Evolutionary conservation across 1,140 invertebrate species (phyloP).

Genomic region (Ceratoteleas bidentatus): DNA sequence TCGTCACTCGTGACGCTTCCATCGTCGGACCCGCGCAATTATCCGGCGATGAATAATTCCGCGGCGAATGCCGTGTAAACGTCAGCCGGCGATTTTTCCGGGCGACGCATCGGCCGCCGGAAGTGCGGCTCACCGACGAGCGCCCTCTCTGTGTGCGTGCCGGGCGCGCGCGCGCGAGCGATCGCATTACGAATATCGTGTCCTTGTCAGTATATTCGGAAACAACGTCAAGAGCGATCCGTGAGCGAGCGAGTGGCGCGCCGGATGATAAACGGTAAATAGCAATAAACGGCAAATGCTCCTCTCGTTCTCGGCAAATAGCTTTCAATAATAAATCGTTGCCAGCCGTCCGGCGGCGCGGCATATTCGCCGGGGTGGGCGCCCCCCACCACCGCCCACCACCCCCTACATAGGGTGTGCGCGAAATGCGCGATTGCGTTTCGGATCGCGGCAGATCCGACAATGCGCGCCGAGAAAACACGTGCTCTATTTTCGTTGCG

Average conservation of each 20-base stretch:
- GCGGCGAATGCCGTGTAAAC: conserved; percentile 60
- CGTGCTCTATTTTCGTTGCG: conserved; percentile 52
- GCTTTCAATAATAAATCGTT: conserved; percentile 71
- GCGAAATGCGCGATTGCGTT: conserved; percentile 44
- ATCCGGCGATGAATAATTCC: conserved; percentile 52
- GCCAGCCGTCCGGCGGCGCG: conserved; percentile 64
- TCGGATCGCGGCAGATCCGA: conserved; percentile 34
- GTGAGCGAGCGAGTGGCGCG: conserved; percentile 63
- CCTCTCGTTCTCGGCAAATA: conserved; percentile 70
- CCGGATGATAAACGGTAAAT: conserved; percentile 70
- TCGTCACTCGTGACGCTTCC: conserved; percentile 20
- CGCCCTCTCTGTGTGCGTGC: conserved; percentile 14
- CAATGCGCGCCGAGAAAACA: conserved; percentile 23
- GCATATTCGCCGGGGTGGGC: conserved; percentile 63
- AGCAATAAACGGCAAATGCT: conserved; percentile 70
- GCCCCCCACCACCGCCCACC: conserved; percentile 32
- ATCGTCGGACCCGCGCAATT: conserved; percentile 24
- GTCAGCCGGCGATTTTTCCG: conserved; percentile 55
- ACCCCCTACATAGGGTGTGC: conserved; percentile 63
- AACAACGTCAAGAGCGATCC: conserved; percentile 64
- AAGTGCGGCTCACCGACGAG: too few relatives aligned
- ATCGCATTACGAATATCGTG: conserved; percentile 50
- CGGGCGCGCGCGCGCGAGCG: not conserved
- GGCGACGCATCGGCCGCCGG: conserved; percentile 21
- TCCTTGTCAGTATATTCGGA: conserved; percentile 59